Conservation (phyloP, 2,113 vertebrate species). For the Bathybates hornii region DNA sequence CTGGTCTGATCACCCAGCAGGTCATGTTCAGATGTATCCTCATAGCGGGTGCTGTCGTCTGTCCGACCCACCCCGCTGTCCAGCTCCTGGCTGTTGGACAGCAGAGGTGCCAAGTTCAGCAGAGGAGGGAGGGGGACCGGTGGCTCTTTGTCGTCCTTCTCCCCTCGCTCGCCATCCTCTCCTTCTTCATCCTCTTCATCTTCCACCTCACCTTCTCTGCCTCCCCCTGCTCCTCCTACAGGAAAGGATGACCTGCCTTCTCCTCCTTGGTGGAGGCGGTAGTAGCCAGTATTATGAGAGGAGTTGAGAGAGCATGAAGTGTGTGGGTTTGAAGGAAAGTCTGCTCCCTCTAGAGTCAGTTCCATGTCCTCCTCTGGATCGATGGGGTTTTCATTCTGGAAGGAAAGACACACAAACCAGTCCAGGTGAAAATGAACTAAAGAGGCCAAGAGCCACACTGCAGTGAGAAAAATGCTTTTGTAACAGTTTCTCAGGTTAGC, state of each 20-base stretch:
- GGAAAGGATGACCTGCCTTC: neutral
- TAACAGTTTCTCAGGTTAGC: neutral
- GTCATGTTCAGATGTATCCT: slow-evolving; percentile 83
- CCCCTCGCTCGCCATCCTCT: slow-evolving; percentile 11
- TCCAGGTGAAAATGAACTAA: neutral
- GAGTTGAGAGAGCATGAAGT: slow-evolving; percentile 10
- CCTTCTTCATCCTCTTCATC: neutral
- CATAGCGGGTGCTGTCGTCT: slow-evolving; percentile 81
- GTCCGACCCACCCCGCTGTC: slow-evolving; percentile 85
- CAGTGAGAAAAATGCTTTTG: neutral
- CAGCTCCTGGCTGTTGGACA: slow-evolving; percentile 78
- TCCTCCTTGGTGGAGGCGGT: neutral
- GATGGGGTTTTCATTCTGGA: slow-evolving; percentile 38
- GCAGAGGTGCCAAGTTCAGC: slow-evolving; percentile 19
- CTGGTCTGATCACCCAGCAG: slow-evolving; percentile 77
- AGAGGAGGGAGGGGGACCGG: slow-evolving; percentile 29
- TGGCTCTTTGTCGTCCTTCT: neutral
- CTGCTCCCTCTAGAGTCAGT: slow-evolving; percentile 8
- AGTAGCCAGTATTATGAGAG: slow-evolving; percentile 18
- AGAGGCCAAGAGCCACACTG: rapidly evolving
- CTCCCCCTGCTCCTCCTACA: neutral
- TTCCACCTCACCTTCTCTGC: slow-evolving; percentile 2
- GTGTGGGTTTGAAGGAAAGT: neutral
- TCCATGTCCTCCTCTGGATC: slow-evolving; percentile 45
- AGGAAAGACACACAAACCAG: neutral